Percentiles rank a stretch among this genome's conserved stretches.
These are phyloP conservation scores for Drosophila eohydei DNA, from an alignment of 2,888 invertebrate species.

Conservation along the genomic window DNA sequence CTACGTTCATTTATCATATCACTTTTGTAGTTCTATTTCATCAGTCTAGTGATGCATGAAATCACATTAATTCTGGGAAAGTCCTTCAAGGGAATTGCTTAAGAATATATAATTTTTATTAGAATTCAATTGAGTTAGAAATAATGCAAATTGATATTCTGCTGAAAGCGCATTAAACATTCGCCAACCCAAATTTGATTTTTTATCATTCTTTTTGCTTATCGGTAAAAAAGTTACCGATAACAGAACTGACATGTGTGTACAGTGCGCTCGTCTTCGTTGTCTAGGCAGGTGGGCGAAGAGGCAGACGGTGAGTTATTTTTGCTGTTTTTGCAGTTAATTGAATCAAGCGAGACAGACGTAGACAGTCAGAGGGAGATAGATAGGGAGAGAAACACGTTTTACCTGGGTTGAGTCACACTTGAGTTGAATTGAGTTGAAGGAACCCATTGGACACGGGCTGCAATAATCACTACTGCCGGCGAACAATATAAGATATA, in stretches of 20 bases:
- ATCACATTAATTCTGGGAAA: background rate
- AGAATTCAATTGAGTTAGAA: background rate
- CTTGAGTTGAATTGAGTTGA: slow-evolving; percentile 69
- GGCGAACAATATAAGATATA: background rate
- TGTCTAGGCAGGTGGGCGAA: slow-evolving; percentile 31
- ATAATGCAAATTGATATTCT: background rate
- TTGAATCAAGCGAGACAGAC: slow-evolving; percentile 34
- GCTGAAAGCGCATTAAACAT: slow-evolving; percentile 12
- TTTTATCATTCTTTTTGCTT: slow-evolving; percentile 40
- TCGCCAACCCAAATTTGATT: background rate
- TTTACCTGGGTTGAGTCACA: slow-evolving; percentile 73
- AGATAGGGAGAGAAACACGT: slow-evolving; percentile 56
- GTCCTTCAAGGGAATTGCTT: no score
- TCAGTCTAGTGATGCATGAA: no score
- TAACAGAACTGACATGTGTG: slow-evolving; percentile 65
- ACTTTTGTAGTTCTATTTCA: background rate
- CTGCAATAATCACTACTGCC: slow-evolving; percentile 33
- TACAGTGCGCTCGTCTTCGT: slow-evolving; percentile 45
- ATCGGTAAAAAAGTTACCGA: slow-evolving; percentile 47
- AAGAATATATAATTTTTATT: background rate
- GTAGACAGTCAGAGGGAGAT: background rate
- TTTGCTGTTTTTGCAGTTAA: slow-evolving; percentile 38
- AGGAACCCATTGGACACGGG: slow-evolving; percentile 52
- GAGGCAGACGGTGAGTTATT: background rate
- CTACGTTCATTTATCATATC: background rate